A percentile compares a stretch with the other conserved stretches of the same genome.
phyloP scores from a whole-genome alignment of 2,888 invertebrate species.

The Cryptocheilus praepositus region DNA sequence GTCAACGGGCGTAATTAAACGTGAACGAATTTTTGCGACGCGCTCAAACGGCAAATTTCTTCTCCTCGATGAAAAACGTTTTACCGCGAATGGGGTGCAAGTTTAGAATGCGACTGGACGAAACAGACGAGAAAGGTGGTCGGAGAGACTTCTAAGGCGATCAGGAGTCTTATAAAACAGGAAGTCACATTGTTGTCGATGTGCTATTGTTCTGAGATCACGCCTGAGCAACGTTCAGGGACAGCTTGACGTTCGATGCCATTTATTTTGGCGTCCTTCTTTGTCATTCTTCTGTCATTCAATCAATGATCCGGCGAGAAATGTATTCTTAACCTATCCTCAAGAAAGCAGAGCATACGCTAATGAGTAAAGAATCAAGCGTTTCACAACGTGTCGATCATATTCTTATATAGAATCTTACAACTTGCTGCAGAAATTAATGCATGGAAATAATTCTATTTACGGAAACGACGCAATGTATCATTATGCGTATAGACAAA shows the following conservation, averaged over 20 bases:
- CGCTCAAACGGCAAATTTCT: neutral
- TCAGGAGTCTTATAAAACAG: constrained; percentile 40
- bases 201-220: constrained; percentile 54
- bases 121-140: constrained; percentile 7
- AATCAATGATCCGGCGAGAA: constrained; percentile 24
- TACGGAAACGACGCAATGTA: too few relatives aligned
- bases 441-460: too few relatives aligned
- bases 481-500: too few relatives aligned
- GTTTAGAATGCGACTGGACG: constrained; percentile 1
- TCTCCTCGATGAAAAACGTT: too few relatives aligned
- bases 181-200: constrained; percentile 54
- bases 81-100: too few relatives aligned
- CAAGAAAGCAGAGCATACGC: neutral
- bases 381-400: too few relatives aligned
- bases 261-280: constrained; percentile 36
- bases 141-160: constrained; percentile 23
- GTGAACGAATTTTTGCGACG: too few relatives aligned
- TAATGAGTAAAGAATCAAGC: too few relatives aligned
- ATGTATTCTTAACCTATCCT: constrained; percentile 15
- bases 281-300: constrained; percentile 7
- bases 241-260: constrained; percentile 26
- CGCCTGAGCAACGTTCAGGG: constrained; percentile 54
- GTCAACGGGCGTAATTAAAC: constrained; percentile 20
- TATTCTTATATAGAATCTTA: too few relatives aligned
- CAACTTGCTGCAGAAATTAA: too few relatives aligned